phyloP scores from a whole-genome alignment of 1,140 invertebrate genomes.

The Drosophila miranda region DNA sequence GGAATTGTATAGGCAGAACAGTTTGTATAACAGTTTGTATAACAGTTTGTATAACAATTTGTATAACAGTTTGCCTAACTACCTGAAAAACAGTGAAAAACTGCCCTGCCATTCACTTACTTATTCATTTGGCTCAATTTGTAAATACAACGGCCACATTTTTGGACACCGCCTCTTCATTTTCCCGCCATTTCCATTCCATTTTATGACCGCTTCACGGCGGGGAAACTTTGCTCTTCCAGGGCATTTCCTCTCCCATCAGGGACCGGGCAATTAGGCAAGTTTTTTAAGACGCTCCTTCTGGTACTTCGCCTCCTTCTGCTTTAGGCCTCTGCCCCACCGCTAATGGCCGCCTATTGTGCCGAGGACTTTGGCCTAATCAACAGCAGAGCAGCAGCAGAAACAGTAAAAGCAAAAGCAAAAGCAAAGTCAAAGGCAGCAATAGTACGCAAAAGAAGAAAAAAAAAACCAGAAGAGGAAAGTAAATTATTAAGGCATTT shows the following conservation, averaged over 20 bases:
- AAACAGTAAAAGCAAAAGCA: background rate
- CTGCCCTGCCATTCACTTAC: conserved; percentile 14
- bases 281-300: conserved; percentile 37
- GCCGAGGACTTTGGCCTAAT: conserved; percentile 47
- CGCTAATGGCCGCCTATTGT: too few relatives aligned
- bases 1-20: too few relatives aligned
- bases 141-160: conserved; percentile 37
- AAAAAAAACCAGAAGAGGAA: background rate
- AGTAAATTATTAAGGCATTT: conserved; percentile 64
- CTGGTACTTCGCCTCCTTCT: too few relatives aligned
- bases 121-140: conserved; percentile 50
- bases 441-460: conserved; percentile 10
- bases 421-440: background rate
- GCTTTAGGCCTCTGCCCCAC: too few relatives aligned
- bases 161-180: conserved; percentile 40
- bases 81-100: background rate
- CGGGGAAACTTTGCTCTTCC: conserved; percentile 26
- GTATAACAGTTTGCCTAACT: background rate
- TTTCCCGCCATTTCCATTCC: conserved; percentile 41
- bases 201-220: conserved; percentile 29
- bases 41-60: background rate
- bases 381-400: conserved; percentile 22
- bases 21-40: too few relatives aligned
- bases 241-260: background rate
- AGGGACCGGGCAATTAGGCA: conserved; percentile 56